Evolutionary conservation across 2,888 invertebrate genomes (phyloP), one percentile per base, ranked within the genome.

Genomic region (Orchesella flavescens): DNA sequence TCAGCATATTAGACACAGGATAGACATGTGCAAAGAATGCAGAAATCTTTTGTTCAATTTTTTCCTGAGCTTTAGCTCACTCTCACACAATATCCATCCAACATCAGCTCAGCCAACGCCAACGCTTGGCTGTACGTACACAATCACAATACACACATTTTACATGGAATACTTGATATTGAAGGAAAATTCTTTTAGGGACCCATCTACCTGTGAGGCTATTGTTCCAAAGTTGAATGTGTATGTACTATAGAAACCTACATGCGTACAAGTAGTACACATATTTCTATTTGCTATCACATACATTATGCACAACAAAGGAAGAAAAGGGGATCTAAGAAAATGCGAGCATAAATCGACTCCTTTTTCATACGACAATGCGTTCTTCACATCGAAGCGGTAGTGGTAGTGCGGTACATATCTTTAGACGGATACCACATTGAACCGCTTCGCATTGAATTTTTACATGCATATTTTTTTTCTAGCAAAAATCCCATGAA

Each of bases 1-100:
- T 81, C 81, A 81, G 53, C 75, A 69, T 81, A 81, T 75, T 74
- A 81, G 74, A 69, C 80, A 74, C 80, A 44, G 53, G 79, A 79
- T 71, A 74, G 68, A 73, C 74, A 74, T 81, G 81, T 81, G 81
- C 69, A 63, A 69, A 61, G 81, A 81, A 81, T 81, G 74, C 81
- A 81, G 46, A 75, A 75, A 74, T 73, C 73, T 74, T 66, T 80
- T 73, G 63, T 24, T 49, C 68, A 68, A 57, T 44, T 55, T 65
- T 79, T 61, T 74, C 63, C 21, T 65, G 12, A 55, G 49, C 44
- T 63, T 66, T 65, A 46, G 46, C 65, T 61, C 61, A 34, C 23
- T 34, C 34, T 34, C 34, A 34, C 34, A 34, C 34, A 34, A 4
- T n/a, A n/a, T 7, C 34, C 34, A 65, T 65, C 15, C n/a, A 2